A percentile compares a stretch with the other conserved stretches of the same genome.
phyloP scores from a whole-genome alignment of 2,113 vertebrate species.

The Heterotilapia buettikoferi region DNA sequence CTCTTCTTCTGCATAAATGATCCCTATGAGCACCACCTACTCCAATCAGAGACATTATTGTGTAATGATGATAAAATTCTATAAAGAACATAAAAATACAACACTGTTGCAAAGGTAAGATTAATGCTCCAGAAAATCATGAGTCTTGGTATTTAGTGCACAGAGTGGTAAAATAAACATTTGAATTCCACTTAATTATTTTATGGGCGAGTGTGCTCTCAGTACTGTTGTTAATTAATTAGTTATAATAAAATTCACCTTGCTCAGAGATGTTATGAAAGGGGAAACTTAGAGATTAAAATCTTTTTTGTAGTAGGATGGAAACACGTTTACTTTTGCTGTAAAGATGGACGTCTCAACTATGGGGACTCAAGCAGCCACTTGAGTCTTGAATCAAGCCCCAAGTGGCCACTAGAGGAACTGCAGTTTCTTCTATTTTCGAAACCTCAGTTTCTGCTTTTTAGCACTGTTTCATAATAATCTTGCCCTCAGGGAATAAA shows the following conservation, averaged over 20 bases:
- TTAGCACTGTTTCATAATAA: not conserved
- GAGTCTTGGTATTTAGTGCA: not conserved
- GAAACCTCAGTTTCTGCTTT: not conserved
- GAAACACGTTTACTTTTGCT: not conserved
- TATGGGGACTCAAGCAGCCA: rapidly evolving
- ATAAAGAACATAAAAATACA: not conserved
- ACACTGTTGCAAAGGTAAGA: not conserved
- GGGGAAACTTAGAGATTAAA: not conserved
- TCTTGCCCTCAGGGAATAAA: not conserved
- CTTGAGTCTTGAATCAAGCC: not conserved
- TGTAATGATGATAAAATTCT: not conserved
- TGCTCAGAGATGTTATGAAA: not conserved
- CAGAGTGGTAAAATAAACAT: not conserved
- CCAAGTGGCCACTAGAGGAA: not conserved
- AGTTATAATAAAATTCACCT: not conserved
- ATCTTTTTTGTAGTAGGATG: not conserved
- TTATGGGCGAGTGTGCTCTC: not conserved
- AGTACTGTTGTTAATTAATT: not conserved
- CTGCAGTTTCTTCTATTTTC: not conserved
- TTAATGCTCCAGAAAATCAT: not conserved
- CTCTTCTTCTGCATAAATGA: not conserved
- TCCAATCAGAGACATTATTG: not conserved
- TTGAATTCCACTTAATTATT: not conserved
- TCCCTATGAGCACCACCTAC: not conserved
- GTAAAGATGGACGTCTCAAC: not conserved